Evolutionary conservation across 2,113 vertebrate genomes (phyloP).

Genomic region (Sebastes schlegelii): DNA sequence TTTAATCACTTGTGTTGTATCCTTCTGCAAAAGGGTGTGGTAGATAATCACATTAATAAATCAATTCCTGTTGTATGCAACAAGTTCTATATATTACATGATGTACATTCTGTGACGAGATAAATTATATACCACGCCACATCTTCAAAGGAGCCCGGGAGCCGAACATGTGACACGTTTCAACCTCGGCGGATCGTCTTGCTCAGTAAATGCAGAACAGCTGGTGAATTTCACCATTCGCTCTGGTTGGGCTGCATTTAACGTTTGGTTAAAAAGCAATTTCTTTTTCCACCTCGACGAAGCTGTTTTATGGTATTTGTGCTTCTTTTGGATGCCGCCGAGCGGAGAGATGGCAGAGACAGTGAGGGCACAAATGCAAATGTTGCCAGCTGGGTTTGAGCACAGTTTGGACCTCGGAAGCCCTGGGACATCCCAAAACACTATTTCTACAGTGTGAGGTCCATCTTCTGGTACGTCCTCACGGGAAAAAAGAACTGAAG

Average conservation of each 20-base stretch:
- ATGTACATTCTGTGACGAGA: slow-evolving; percentile 16
- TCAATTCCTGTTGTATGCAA: background rate
- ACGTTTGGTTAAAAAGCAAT: slow-evolving; percentile 51
- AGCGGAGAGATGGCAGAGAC: slow-evolving; percentile 46
- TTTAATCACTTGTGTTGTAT: slow-evolving; percentile 30
- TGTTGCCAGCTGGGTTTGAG: slow-evolving; percentile 24
- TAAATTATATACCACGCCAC: slow-evolving; percentile 3
- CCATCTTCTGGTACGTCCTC: background rate
- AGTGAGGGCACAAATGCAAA: slow-evolving; percentile 35
- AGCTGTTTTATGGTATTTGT: slow-evolving; percentile 39
- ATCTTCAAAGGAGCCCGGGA: slow-evolving; percentile 22
- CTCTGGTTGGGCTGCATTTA: slow-evolving; percentile 57
- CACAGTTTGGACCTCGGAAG: slow-evolving; percentile 26
- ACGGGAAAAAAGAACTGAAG: background rate
- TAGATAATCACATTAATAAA: background rate
- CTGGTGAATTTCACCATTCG: slow-evolving; percentile 54
- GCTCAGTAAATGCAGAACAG: slow-evolving; percentile 65
- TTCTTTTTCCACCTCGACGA: slow-evolving; percentile 58
- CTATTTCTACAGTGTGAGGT: background rate
- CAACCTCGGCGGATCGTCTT: slow-evolving; percentile 38
- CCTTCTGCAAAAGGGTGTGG: background rate
- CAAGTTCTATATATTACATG: background rate
- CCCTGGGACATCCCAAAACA: slow-evolving; percentile 9
- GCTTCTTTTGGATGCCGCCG: slow-evolving; percentile 28
- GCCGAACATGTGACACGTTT: slow-evolving; percentile 57